Conservation (phyloP, 2,113 vertebrate species). For the Anolis carolinensis region DNA sequence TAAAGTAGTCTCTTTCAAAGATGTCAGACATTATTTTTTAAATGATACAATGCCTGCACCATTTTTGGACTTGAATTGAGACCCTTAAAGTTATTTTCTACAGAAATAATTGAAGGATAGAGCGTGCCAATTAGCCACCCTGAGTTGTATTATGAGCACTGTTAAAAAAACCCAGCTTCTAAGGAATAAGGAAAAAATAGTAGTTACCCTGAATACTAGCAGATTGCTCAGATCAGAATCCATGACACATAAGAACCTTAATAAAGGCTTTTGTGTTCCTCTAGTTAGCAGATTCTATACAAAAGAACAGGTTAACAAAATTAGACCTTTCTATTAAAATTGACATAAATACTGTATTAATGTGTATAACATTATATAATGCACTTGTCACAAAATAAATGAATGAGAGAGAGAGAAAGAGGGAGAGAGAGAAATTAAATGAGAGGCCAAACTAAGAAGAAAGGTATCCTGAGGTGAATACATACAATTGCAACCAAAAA, state of each 20-base stretch:
- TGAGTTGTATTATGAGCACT: background rate
- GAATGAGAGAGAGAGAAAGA: background rate
- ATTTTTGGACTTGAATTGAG: background rate
- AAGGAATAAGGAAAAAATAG: background rate
- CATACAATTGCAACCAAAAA: background rate
- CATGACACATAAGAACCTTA: background rate
- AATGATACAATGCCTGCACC: constrained; percentile 3
- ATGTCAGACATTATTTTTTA: background rate
- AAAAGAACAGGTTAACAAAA: background rate
- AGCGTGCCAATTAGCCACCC: background rate
- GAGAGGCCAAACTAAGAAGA: background rate
- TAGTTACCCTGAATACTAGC: background rate
- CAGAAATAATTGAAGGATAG: background rate
- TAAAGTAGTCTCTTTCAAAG: background rate
- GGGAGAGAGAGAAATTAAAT: background rate
- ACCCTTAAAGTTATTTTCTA: background rate
- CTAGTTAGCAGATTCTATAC: background rate
- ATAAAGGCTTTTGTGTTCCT: background rate
- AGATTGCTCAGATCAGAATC: background rate
- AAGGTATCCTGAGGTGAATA: background rate
- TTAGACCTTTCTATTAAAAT: background rate
- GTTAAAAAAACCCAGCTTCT: background rate
- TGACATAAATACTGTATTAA: background rate
- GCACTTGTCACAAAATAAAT: background rate
- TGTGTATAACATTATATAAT: background rate